A percentile compares a stretch with the other conserved stretches of the same genome.
These are phyloP conservation scores for Beroe forskalii DNA, from an alignment of 37 sponge, comb jelly and placozoan species.

Conservation along the genomic window DNA sequence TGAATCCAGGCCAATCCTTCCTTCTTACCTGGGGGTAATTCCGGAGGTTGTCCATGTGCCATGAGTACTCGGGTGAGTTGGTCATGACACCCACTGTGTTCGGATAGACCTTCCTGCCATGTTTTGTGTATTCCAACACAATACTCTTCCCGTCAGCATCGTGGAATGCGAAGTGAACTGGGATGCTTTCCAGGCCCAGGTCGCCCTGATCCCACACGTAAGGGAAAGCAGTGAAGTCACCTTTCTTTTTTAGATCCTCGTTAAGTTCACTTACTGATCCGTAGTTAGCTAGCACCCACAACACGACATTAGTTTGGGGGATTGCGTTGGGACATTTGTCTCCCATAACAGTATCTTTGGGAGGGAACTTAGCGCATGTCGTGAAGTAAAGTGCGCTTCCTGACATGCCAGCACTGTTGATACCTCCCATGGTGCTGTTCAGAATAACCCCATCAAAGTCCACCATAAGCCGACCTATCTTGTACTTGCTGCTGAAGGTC, in stretches of 20 bases:
- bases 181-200: neutral
- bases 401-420: neutral
- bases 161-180: constrained; percentile 25
- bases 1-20: neutral
- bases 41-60: constrained; percentile 30
- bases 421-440: constrained; percentile 14
- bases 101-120: neutral
- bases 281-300: neutral
- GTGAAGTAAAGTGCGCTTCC: constrained; percentile 36
- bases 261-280: neutral
- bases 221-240: neutral
- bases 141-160: neutral
- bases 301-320: neutral
- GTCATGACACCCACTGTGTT: constrained; percentile 21
- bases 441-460: neutral
- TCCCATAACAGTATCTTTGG: neutral
- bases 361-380: neutral
- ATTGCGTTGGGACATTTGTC: neutral
- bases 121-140: constrained; percentile 15
- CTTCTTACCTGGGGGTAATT: neutral
- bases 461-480: neutral
- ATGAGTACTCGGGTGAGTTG: constrained; percentile 12
- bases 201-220: neutral
- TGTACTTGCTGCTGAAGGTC: neutral
- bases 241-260: neutral